phyloP scores from a whole-genome alignment of 2,797 vertebrate species.

The Leptatherina wallacei region DNA sequence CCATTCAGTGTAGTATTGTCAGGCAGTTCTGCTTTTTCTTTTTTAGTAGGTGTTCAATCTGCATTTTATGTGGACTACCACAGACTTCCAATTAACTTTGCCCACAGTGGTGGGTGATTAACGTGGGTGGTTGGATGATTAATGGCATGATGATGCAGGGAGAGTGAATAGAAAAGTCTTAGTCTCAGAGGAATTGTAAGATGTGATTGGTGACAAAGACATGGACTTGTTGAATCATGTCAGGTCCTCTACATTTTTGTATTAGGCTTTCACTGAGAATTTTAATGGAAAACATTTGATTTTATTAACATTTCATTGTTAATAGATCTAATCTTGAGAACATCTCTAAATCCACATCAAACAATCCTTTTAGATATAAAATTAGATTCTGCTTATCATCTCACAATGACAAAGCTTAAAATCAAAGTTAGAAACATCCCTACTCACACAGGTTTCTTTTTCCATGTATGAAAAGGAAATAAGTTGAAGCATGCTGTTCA shows the following conservation, averaged over 20 bases:
- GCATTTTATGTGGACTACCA: constrained; percentile 46
- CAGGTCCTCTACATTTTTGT: no score
- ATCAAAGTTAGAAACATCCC: background rate
- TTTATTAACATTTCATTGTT: background rate
- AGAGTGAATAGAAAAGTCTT: constrained; percentile 36
- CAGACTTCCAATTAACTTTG: constrained; percentile 54
- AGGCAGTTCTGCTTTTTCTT: constrained; percentile 31
- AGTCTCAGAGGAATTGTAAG: background rate
- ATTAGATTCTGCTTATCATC: background rate
- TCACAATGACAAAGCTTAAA: background rate
- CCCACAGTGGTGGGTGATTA: constrained; percentile 28
- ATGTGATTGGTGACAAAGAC: background rate
- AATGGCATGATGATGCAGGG: constrained; percentile 28
- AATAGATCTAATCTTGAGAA: background rate
- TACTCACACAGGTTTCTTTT: background rate
- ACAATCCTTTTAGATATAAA: background rate
- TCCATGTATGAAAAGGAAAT: constrained; percentile 39
- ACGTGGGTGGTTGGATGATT: constrained; percentile 27
- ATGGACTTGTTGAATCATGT: background rate
- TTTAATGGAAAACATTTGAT: background rate
- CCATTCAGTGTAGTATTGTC: constrained; percentile 17
- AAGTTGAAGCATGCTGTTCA: constrained; percentile 49
- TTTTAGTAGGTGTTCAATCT: constrained; percentile 50
- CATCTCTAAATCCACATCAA: no score
- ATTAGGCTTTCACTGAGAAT: background rate